A percentile compares a stretch with the other conserved stretches of the same genome.
Conservation (phyloP, 2,888 invertebrate species). For the Harpalus rufipes region DNA sequence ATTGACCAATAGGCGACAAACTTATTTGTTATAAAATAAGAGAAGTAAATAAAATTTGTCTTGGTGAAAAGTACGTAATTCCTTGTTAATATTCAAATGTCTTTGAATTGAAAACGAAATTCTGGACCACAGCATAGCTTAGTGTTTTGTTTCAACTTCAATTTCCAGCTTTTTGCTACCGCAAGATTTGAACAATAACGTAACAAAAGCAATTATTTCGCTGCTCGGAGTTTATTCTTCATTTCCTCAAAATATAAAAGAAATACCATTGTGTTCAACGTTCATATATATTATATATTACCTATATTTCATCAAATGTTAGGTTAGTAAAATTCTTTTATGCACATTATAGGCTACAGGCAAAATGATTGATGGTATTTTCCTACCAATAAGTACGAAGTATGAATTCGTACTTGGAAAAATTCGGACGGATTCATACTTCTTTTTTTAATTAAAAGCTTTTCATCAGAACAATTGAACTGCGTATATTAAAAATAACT, state of each 20-base stretch:
- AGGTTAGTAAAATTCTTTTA: too few species aligned
- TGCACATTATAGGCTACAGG: too few species aligned
- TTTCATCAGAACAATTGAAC: too few species aligned
- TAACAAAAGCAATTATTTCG: slow-evolving; percentile 26
- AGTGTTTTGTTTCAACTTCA: not conserved
- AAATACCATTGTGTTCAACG: not conserved
- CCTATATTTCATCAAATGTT: not conserved
- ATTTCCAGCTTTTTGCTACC: not conserved
- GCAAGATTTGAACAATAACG: slow-evolving; percentile 12
- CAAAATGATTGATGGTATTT: too few species aligned
- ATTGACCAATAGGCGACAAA: too few species aligned
- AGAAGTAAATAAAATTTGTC: not conserved
- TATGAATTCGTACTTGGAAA: too few species aligned
- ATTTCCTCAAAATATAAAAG: not conserved
- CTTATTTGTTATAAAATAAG: not conserved
- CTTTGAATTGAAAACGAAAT: slow-evolving; percentile 24
- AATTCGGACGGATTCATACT: too few species aligned
- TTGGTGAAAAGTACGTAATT: not conserved
- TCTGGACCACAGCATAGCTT: not conserved
- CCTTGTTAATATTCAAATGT: slow-evolving; percentile 29
- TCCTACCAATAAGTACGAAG: too few species aligned
- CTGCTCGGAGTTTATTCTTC: not conserved
- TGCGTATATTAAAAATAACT: too few species aligned
- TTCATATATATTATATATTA: not conserved
- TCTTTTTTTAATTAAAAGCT: too few species aligned